Base-by-base conservation (phyloP, 2,888 invertebrate genomes). In the Girardia tigrina region DNA sequence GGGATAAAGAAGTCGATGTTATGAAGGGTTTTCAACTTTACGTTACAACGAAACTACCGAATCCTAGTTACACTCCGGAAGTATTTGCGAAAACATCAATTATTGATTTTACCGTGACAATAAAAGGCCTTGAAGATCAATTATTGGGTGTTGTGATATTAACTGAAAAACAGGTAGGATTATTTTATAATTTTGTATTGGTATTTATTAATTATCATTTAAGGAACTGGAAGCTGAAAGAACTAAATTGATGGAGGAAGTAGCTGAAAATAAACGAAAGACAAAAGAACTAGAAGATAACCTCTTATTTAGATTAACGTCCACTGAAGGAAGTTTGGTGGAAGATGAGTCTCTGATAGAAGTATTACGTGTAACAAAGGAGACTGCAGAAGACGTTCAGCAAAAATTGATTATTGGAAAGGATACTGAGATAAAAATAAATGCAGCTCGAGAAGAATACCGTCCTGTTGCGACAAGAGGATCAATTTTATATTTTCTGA, bases 241-340 rank as follows among this genome's bases (percentile, higher is more conserved):
- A 75, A 92, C 94, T 0, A 90, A 91, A 8, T 86, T 95, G 12
- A 91, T 95, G 82, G 93, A 94, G 84, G 94, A 93, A 0, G 94
- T 95, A 0, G 92, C 94, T 89, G 91, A 90, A 81, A 95, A 95
- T 86, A 94, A 94, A 84, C 87, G 92, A 78, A 90, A 91, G 79
- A 94, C 94, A 91, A 92, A 95, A 84, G 92, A 93, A 82, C 86
- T 95, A 16, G 95, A 95, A 84, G 91, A 91, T 76, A 94, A 94
- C 83, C 86, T 95, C 73, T 86, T 95, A 16, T 90, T 90, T 80
- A 88, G 94, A n/a, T 86, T 95, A 74, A 94, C 93, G 72, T 92
- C 94, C 0, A 92, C 92, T 0, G 89, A 91, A 84, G 94, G 94
- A 0, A 93, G 93, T 0, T 85, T 95, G 76, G 94, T 95, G 0